Conservation (phyloP, 2,888 invertebrate genomes). For the Xanthia icteritia region DNA sequence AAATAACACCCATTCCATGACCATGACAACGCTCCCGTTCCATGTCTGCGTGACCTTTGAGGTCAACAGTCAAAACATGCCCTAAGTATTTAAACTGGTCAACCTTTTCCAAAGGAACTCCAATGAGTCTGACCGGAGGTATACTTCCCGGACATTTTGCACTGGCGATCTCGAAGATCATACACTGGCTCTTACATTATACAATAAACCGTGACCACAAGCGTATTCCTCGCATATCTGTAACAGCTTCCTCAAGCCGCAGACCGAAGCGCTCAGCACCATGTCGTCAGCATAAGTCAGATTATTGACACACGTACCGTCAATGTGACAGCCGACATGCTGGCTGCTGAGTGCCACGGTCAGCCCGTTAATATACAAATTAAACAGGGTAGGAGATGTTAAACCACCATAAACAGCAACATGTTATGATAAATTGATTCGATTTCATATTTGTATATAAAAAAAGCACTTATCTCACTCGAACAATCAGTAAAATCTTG, state of each 20-base stretch:
- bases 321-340: background rate
- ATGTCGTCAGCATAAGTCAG: no score
- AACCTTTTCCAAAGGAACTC: background rate
- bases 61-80: no score
- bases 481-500: background rate
- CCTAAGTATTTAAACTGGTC: background rate
- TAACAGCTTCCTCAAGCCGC: no score
- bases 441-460: background rate
- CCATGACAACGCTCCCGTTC: no score
- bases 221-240: no score
- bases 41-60: no score
- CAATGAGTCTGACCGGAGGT: background rate
- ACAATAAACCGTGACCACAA: no score
- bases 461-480: background rate
- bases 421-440: background rate
- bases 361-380: background rate
- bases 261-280: no score
- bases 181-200: no score
- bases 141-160: background rate
- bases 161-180: no score
- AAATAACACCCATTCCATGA: no score
- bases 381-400: constrained; percentile 1
- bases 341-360: background rate
- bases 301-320: no score
- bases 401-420: background rate